Evolutionary conservation across 2,797 vertebrate species (phyloP), one percentile per base, ranked within the genome.

Genomic region (Myotis planiceps): DNA sequence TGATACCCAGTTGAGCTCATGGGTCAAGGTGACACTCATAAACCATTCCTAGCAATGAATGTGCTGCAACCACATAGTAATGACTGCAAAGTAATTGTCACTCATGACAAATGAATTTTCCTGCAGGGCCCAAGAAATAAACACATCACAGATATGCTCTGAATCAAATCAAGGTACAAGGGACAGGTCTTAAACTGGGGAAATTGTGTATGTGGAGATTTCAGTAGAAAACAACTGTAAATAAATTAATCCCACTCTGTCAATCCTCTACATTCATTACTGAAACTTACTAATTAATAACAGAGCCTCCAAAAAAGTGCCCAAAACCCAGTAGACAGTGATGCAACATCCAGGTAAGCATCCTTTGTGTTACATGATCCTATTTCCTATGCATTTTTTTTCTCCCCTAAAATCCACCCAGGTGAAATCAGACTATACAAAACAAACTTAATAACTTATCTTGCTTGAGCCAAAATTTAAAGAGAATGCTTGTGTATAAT

Each of bases 1-100:
- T 95, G 89, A 96, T 92, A 84, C 92, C 49, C 92, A 86, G 76
- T 7, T 96, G 94, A 96, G 93, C 87, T 94, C 96, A 92, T 15
- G 58, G 81, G 51, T 65, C 82, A 60, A 82, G 93, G 82, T 80
- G 90, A 96, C 90, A 97, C 82, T 92, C 88, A 83, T 37, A 80
- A 90, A 83, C 85, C 75, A 95, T 58, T 71, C 80, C 78, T 42
- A 58, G 84, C 27, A 37, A 96, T 93, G 53, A 93, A 42, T 69
- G 69, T 79, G 60, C 66, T n/a, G n/a, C 85, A 86, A 92, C n/a
- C 51, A 79, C 75, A 29, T 0, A 53, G 68, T 83, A 55, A 96
- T 94, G 91, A 88, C 80, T 19, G 53, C 87, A 75, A 63, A 72
- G 49, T 92, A 58, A 93, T 91, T 90, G 85, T 63, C 76, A 55